A percentile compares a stretch with the other conserved stretches of the same genome.
phyloP scores from a whole-genome alignment of 2,797 vertebrate species.

The Muscicapa comitata region DNA sequence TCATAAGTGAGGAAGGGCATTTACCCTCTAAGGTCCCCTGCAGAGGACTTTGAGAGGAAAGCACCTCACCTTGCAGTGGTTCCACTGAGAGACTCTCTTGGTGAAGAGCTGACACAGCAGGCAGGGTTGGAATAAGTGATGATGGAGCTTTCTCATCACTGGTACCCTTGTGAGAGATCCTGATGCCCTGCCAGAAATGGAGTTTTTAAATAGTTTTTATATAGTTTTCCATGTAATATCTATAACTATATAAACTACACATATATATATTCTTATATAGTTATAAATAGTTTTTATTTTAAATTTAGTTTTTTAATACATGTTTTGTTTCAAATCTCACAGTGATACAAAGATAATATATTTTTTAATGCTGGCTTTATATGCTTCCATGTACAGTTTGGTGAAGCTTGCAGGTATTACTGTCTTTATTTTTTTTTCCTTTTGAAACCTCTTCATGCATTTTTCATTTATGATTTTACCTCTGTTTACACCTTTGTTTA shows the following conservation, averaged over 20 bases:
- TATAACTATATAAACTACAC: neutral
- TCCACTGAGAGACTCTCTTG: neutral
- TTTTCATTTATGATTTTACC: neutral
- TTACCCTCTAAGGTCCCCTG: neutral
- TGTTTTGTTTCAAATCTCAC: slow-evolving; percentile 19
- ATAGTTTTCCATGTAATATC: neutral
- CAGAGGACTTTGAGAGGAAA: neutral
- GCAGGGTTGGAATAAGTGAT: neutral
- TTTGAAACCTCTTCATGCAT: neutral
- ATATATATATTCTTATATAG: neutral
- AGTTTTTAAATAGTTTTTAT: neutral
- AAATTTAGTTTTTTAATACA: neutral
- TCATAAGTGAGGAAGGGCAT: neutral
- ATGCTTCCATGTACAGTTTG: neutral
- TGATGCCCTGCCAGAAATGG: neutral
- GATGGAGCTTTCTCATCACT: neutral
- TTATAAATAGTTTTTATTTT: neutral
- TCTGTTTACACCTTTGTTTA: neutral
- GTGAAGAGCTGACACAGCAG: neutral
- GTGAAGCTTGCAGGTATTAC: neutral
- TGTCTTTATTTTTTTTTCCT: neutral
- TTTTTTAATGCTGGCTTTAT: neutral
- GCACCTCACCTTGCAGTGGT: neutral
- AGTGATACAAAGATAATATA: neutral
- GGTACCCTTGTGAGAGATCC: neutral